These are phyloP conservation scores for Tangara arthus DNA, from an alignment of 2,797 vertebrate genomes.

Conservation along the genomic window DNA sequence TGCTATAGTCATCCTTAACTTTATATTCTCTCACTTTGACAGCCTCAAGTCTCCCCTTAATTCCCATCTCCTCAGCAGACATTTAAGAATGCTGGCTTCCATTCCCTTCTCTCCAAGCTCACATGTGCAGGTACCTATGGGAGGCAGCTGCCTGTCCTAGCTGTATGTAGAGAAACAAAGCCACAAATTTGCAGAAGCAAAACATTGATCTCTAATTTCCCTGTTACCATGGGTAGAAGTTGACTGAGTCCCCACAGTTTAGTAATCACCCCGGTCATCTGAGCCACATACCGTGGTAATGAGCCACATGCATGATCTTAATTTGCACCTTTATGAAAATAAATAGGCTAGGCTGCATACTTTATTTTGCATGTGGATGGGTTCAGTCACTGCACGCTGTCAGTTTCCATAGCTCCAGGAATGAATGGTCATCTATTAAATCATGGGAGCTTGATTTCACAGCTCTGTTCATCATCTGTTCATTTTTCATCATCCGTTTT, in stretches of 20 bases:
- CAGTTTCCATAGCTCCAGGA: neutral
- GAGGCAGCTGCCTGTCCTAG: neutral
- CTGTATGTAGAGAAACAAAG: neutral
- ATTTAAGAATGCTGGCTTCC: neutral
- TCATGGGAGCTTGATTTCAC: neutral
- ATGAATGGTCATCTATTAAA: neutral
- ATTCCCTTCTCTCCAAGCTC: neutral
- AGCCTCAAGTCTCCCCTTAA: neutral
- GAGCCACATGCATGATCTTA: neutral
- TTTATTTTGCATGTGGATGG: neutral
- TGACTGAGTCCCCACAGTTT: neutral
- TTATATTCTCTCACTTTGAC: neutral
- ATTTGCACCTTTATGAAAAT: neutral
- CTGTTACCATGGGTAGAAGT: neutral
- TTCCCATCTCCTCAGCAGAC: neutral
- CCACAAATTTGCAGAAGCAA: neutral
- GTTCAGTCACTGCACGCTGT: neutral
- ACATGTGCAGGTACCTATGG: neutral
- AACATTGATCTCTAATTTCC: neutral
- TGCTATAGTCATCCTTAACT: neutral
- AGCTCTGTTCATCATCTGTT: neutral
- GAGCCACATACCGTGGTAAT: neutral
- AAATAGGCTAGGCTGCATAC: neutral
- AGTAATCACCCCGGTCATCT: neutral
- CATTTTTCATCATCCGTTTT: neutral